phyloP scores from a whole-genome alignment of 2,888 invertebrate genomes.

The Anoplius nigerrimus region DNA sequence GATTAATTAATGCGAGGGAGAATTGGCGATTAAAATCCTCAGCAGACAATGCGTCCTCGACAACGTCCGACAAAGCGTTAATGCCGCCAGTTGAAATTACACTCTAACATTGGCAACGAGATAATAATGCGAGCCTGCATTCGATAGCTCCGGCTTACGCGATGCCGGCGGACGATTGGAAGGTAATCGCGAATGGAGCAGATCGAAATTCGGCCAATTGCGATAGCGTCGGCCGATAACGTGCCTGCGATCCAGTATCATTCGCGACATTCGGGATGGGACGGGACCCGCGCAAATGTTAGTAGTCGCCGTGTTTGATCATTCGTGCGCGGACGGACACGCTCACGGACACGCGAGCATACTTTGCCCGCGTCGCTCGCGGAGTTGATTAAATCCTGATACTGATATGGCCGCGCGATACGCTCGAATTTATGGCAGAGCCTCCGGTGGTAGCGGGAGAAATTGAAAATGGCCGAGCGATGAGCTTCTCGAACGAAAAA shows the following conservation, averaged over 20 bases:
- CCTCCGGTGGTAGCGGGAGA: too few relatives aligned
- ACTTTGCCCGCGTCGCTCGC: not conserved
- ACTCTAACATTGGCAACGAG: not conserved
- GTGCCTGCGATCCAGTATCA: not conserved
- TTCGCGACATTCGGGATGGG: too few relatives aligned
- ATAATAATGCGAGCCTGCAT: not conserved
- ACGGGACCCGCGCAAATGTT: not conserved
- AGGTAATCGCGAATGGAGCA: slow-evolving; percentile 24
- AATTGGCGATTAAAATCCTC: too few relatives aligned
- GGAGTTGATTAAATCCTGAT: not conserved
- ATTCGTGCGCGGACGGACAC: not conserved
- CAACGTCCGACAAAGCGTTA: too few relatives aligned
- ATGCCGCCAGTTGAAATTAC: not conserved
- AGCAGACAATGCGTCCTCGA: too few relatives aligned
- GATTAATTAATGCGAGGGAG: too few relatives aligned
- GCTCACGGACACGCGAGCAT: not conserved
- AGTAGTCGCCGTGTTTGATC: slow-evolving; percentile 11
- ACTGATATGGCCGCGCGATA: slow-evolving; percentile 2
- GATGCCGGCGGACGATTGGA: slow-evolving; percentile 12
- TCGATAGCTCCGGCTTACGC: slow-evolving; percentile 14
- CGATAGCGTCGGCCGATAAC: not conserved
- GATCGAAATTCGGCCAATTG: slow-evolving; percentile 38
- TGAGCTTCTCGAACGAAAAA: too few relatives aligned
- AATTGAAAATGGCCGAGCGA: too few relatives aligned
- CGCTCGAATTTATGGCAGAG: not conserved